phyloP scores from a whole-genome alignment of 2,797 vertebrate genomes.

The Halcyon leucocephala region DNA sequence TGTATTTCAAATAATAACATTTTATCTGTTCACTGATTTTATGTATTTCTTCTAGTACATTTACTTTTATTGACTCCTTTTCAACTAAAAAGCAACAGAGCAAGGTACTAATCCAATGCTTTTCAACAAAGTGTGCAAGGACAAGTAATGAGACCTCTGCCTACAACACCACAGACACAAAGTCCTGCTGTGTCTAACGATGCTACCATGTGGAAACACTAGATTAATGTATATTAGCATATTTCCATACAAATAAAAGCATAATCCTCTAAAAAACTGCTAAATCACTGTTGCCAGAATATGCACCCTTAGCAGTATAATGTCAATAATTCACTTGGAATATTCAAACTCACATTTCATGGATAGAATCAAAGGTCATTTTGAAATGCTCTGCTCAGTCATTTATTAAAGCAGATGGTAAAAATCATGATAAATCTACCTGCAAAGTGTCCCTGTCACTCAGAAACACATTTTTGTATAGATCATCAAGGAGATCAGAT shows the following conservation, averaged over 20 bases:
- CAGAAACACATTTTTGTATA: background rate
- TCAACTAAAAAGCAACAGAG: slow-evolving; percentile 24
- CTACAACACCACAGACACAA: background rate
- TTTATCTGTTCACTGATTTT: slow-evolving; percentile 7
- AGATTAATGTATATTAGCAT: background rate
- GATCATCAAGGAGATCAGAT: background rate
- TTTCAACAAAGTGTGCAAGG: background rate
- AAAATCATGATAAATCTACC: slow-evolving; percentile 12
- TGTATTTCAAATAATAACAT: background rate
- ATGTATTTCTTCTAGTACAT: background rate
- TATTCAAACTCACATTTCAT: background rate
- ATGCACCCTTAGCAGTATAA: background rate
- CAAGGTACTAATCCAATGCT: background rate
- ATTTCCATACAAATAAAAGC: slow-evolving; percentile 21
- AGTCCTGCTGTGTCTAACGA: background rate
- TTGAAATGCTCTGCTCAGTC: background rate
- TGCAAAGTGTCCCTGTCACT: background rate
- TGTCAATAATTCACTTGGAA: background rate
- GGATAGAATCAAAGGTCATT: background rate
- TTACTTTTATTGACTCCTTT: slow-evolving; percentile 36
- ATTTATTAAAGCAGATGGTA: slow-evolving; percentile 32
- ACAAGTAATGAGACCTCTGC: background rate
- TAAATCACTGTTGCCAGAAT: background rate
- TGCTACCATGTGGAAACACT: background rate
- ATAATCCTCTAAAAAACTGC: background rate